Conservation (phyloP, 2,113 vertebrate species). For the Brachypteracias leptosomus region DNA sequence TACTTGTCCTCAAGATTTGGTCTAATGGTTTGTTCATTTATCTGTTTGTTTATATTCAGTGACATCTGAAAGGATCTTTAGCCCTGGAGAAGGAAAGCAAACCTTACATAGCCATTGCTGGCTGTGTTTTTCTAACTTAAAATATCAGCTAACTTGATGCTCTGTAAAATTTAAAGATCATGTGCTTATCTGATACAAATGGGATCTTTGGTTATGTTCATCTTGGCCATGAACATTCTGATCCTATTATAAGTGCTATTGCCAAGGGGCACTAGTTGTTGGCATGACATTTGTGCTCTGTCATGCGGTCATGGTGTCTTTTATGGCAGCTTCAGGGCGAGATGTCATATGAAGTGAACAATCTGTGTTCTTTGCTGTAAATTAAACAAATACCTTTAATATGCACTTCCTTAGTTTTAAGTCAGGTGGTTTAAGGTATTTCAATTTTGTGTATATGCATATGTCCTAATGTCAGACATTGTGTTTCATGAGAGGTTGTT, state of each 20-base stretch:
- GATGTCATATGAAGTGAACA: background rate
- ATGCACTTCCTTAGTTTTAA: background rate
- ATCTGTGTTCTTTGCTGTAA: background rate
- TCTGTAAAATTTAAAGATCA: background rate
- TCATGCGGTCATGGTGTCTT: background rate
- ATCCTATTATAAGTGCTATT: background rate
- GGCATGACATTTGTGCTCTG: background rate
- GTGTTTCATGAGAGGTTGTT: background rate
- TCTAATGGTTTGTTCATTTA: background rate
- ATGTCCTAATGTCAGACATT: background rate
- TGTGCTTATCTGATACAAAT: background rate
- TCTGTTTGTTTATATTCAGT: background rate
- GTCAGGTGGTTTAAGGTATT: background rate
- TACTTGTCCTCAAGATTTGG: background rate
- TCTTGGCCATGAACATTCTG: background rate
- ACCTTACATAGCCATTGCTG: background rate
- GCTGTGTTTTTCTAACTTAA: background rate
- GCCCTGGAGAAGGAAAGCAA: background rate
- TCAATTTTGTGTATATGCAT: background rate
- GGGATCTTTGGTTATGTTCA: background rate
- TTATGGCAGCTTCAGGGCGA: background rate
- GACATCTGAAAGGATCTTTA: background rate
- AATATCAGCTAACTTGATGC: background rate
- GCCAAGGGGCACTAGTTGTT: background rate
- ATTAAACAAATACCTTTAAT: background rate